A percentile compares a stretch with the other conserved stretches of the same genome.
phyloP scores from a whole-genome alignment of 2,797 vertebrate genomes.

The Poecilia velifera region DNA sequence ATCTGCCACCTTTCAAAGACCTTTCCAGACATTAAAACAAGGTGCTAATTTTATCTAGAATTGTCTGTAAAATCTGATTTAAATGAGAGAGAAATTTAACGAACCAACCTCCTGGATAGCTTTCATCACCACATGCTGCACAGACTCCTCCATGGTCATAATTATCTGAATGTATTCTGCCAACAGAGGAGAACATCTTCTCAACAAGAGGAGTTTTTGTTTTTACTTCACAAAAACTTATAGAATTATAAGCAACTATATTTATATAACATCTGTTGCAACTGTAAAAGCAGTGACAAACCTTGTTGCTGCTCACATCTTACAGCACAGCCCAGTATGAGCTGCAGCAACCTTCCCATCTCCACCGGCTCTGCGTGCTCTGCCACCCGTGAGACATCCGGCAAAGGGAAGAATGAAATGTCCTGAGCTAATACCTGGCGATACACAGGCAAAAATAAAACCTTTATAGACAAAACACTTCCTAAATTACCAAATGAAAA shows the following conservation, averaged over 20 bases:
- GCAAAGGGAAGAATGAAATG: conserved; percentile 89
- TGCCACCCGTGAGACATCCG: conserved; percentile 87
- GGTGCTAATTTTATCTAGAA: not conserved
- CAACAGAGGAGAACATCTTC: conserved; percentile 18
- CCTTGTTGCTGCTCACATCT: conserved; percentile 98
- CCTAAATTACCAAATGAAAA: not conserved
- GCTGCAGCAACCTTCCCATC: conserved; percentile 92
- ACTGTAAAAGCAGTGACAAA: conserved; percentile 44
- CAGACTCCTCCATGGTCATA: conserved; percentile 98
- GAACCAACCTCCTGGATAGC: conserved; percentile 95
- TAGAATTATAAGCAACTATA: not conserved
- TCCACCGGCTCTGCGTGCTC: conserved; percentile 87
- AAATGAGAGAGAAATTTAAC: not conserved
- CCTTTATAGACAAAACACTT: not conserved
- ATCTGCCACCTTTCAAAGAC: not conserved
- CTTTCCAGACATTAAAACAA: not conserved
- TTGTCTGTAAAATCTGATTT: not conserved
- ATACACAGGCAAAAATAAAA: conserved; percentile 19
- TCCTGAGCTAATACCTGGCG: conserved; percentile 89
- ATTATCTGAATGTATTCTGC: conserved; percentile 97
- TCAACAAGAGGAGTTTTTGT: not conserved
- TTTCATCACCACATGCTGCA: conserved; percentile 98
- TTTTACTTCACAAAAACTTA: not conserved
- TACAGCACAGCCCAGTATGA: conserved; percentile 94
- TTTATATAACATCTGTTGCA: not conserved